A percentile compares a stretch with the other conserved stretches of the same genome.
phyloP scores from a whole-genome alignment of 2,888 invertebrate genomes.

The Campaea margaritaria region DNA sequence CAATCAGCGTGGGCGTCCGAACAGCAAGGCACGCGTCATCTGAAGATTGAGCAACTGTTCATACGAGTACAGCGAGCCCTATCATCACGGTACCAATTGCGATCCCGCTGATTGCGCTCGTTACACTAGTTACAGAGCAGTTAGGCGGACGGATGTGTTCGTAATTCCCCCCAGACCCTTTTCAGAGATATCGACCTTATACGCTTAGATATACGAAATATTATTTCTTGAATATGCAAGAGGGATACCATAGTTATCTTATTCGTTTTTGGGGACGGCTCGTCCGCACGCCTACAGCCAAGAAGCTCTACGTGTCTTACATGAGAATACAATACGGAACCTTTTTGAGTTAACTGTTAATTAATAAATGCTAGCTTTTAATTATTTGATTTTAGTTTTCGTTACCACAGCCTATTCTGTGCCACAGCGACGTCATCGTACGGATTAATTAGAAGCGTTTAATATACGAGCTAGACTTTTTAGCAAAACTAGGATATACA shows the following conservation, averaged over 20 bases:
- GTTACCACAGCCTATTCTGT: too few relatives aligned
- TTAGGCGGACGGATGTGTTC: constrained; percentile 29
- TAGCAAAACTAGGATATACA: too few relatives aligned
- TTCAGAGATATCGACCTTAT: constrained; percentile 6
- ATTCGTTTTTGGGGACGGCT: constrained; percentile 57
- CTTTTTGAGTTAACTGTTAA: too few relatives aligned
- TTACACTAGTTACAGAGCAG: constrained; percentile 35
- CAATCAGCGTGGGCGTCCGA: too few relatives aligned
- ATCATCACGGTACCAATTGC: constrained; percentile 34
- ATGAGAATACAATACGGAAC: too few relatives aligned
- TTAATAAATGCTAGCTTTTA: too few relatives aligned
- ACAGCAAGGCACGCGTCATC: too few relatives aligned
- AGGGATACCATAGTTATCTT: constrained; percentile 56
- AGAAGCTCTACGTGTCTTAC: background rate
- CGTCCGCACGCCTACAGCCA: constrained; percentile 42
- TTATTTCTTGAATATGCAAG: constrained; percentile 32
- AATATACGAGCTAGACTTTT: too few relatives aligned
- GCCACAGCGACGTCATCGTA: too few relatives aligned
- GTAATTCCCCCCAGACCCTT: constrained; percentile 15
- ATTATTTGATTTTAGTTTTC: too few relatives aligned
- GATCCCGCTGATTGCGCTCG: constrained; percentile 33
- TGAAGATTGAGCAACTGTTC: constrained; percentile 6
- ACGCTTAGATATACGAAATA: constrained; percentile 1
- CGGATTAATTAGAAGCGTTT: too few relatives aligned
- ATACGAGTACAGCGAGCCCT: constrained; percentile 4